Conservation (phyloP, 2,888 invertebrate species). For the Chrysina gloriosa region DNA sequence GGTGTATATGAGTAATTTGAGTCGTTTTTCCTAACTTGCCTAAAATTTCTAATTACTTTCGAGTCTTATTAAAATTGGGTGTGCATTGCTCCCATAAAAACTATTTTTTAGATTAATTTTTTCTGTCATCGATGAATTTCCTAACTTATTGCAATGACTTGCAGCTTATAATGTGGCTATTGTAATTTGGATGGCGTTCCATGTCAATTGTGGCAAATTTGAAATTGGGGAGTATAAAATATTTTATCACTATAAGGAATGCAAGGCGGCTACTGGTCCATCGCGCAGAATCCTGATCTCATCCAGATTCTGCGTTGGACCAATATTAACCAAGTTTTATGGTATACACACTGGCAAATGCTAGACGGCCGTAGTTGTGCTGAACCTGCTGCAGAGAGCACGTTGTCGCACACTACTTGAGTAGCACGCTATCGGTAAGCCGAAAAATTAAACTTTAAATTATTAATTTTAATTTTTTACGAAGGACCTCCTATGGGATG, state of each 20-base stretch:
- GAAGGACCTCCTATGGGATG: neutral
- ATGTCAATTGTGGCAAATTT: slow-evolving; percentile 7
- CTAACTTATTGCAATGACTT: neutral
- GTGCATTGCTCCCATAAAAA: too few species aligned
- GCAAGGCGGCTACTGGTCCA: slow-evolving; percentile 50
- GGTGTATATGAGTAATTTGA: too few species aligned
- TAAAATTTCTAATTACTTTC: too few species aligned
- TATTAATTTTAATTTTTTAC: neutral
- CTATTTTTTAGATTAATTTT: too few species aligned
- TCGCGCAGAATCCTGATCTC: slow-evolving; percentile 55
- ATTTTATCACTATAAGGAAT: slow-evolving; percentile 35
- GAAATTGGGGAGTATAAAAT: slow-evolving; percentile 42
- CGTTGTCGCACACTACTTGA: slow-evolving; percentile 1
- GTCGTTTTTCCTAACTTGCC: too few species aligned
- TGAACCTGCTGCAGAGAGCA: neutral
- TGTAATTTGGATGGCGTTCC: slow-evolving; percentile 2
- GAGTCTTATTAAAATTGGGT: too few species aligned
- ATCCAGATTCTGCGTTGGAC: slow-evolving; percentile 56
- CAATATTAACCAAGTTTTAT: slow-evolving; percentile 50
- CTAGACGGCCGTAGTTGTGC: neutral
- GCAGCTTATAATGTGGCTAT: neutral
- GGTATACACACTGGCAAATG: slow-evolving; percentile 10
- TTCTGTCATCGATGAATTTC: too few species aligned
- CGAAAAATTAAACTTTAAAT: slow-evolving; percentile 10
- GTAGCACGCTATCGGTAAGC: slow-evolving; percentile 17